Evolutionary conservation across 2,113 vertebrate species (phyloP).

Genomic region (Chaetodon trifascialis): DNA sequence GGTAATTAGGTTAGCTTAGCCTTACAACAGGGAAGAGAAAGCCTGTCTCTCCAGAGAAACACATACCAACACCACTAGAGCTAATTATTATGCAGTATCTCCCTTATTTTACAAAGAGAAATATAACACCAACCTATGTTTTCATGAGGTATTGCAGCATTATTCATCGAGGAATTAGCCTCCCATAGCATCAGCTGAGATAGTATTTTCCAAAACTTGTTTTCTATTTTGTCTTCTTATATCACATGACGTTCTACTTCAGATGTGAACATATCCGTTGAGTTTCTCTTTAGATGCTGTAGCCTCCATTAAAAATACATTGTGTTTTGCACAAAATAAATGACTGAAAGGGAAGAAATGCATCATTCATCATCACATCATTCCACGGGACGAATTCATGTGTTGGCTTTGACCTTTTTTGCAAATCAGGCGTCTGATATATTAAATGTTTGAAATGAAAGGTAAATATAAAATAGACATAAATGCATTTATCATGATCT

Average conservation of each 20-base stretch:
- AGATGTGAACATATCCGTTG: background rate
- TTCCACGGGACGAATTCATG: background rate
- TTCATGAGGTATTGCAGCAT: background rate
- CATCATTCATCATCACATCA: background rate
- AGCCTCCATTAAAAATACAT: background rate
- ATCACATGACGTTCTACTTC: background rate
- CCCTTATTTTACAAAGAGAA: background rate
- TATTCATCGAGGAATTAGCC: background rate
- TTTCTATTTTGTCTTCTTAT: background rate
- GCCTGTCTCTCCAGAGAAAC: background rate
- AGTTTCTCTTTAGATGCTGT: background rate
- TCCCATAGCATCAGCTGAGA: too few relatives aligned
- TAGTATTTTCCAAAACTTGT: background rate
- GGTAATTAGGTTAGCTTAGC: background rate
- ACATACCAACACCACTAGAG: background rate
- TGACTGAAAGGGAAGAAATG: background rate
- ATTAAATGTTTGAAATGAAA: background rate
- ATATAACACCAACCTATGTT: background rate
- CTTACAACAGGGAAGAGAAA: background rate
- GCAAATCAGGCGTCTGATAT: background rate
- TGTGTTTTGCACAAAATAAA: background rate
- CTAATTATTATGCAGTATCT: background rate
- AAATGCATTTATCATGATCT: background rate
- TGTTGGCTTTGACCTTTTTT: background rate
- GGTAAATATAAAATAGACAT: background rate